Evolutionary conservation across 2,797 vertebrate species (phyloP).

Genomic region (Myotis planiceps): DNA sequence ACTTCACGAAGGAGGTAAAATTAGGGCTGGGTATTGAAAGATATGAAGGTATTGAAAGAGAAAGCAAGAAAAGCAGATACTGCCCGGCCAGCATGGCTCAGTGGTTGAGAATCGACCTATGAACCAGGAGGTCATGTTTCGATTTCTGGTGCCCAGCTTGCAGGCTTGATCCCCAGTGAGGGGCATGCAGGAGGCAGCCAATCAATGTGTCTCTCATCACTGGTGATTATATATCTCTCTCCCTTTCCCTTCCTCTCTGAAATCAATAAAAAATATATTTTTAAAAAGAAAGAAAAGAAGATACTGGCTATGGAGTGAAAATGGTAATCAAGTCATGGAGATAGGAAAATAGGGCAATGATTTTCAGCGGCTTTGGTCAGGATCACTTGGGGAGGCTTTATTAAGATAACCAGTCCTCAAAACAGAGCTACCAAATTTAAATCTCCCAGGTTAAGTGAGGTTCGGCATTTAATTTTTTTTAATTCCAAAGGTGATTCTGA

Average conservation of each 20-base stretch:
- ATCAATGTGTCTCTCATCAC: no score
- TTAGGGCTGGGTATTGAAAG: background rate
- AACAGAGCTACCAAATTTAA: background rate
- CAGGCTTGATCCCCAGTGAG: no score
- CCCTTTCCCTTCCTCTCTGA: no score
- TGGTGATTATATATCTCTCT: no score
- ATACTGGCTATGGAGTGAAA: background rate
- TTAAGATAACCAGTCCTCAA: background rate
- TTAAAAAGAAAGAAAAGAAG: conserved; percentile 16
- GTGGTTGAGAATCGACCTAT: no score
- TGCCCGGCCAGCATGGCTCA: no score
- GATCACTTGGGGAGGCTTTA: conserved; percentile 6
- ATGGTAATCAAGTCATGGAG: background rate
- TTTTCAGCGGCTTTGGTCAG: background rate
- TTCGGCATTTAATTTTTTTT: background rate
- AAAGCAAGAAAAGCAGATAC: conserved; percentile 31
- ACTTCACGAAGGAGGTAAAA: conserved; percentile 24
- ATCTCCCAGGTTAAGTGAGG: background rate
- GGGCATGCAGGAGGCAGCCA: no score
- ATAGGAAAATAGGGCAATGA: background rate
- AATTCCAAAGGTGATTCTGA: background rate
- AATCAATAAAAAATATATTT: no score
- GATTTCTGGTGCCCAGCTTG: no score
- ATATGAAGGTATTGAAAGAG: background rate
- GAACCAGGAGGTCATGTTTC: no score